Evolutionary conservation across 2,888 invertebrate species (phyloP), one percentile per base, ranked within the genome.

Genomic region (Tineola bisselliella): DNA sequence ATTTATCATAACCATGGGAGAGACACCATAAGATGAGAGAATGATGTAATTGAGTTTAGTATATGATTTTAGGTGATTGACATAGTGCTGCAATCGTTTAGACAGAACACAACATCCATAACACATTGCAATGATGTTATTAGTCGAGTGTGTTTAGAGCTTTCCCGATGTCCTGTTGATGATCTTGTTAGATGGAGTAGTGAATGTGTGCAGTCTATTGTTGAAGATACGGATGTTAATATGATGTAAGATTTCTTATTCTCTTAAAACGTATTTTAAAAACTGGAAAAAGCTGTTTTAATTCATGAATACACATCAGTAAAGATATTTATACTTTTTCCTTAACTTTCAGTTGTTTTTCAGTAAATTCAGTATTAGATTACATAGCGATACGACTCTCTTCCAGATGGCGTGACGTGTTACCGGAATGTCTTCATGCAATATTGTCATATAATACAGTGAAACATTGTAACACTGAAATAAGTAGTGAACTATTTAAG

Each of bases 321-420:
- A n/a, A n/a, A n/a, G n/a, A n/a, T n/a, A n/a, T n/a, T n/a, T n/a
- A n/a, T n/a, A n/a, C n/a, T n/a, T n/a, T n/a, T n/a, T n/a, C n/a
- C n/a, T n/a, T n/a, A n/a, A n/a, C n/a, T n/a, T n/a, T n/a, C n/a
- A n/a, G n/a, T n/a, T n/a, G n/a, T 25, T 25, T 25, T 25, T 25
- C 4, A 25, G 25, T 25, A 25, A 25, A 6, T 25, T 25, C 25
- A 25, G 6, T 2, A 25, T 25, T 25, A 6, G 2, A 6, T 25
- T 25, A 6, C 6, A 25, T 48, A 17, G 48, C 3, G 4, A 48
- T 18, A 48, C 10, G 13, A 38, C n/a, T 15, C 8, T 8, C 48
- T 18, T 17, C 18, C 30, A 92, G 92, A 65, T 93, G 93, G 92
- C 89, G 90, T 65, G 91, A 92, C 65, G 70, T 92, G 0, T 70